A percentile compares a stretch with the other conserved stretches of the same genome.
phyloP scores from a whole-genome alignment of 1,140 invertebrate genomes.

The Bombus soroeensis region DNA sequence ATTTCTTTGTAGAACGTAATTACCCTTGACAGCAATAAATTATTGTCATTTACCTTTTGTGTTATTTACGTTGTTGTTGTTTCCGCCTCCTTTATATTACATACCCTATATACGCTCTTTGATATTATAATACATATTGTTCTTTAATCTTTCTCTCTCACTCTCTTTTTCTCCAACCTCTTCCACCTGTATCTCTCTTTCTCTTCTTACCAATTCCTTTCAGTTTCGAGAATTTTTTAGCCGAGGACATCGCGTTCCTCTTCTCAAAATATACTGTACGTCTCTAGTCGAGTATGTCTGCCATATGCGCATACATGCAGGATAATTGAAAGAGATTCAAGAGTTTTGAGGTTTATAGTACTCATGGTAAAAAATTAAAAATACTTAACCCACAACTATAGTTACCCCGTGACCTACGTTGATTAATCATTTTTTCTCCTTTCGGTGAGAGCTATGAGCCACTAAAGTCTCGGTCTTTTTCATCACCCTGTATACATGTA shows the following conservation, averaged over 20 bases:
- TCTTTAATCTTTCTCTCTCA: conserved; percentile 32
- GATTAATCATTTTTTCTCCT: not conserved
- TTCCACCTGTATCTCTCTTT: not conserved
- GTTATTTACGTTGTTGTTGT: conserved; percentile 73
- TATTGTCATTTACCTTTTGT: conserved; percentile 79
- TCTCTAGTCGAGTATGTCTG: not conserved
- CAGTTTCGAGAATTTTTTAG: not conserved
- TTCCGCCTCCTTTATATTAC: conserved; percentile 45
- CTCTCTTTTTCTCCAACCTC: not conserved
- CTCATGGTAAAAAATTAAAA: not conserved
- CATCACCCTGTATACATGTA: not conserved
- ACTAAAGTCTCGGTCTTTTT: not conserved
- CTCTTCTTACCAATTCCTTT: not conserved
- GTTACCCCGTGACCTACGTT: not conserved
- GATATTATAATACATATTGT: not conserved
- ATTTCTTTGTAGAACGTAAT: conserved; percentile 81
- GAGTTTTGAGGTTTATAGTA: not conserved
- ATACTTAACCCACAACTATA: not conserved
- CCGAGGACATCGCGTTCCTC: not conserved
- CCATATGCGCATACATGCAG: not conserved
- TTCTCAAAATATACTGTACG: not conserved
- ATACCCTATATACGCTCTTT: conserved; percentile 56
- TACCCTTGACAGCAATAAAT: conserved; percentile 81
- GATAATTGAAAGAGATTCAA: not conserved
- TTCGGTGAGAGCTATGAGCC: not conserved